These are phyloP conservation scores for roundworm (Caenorhabditis elegans) DNA, from an alignment of 1,140 invertebrate species.

Conservation along the genomic window DNA sequence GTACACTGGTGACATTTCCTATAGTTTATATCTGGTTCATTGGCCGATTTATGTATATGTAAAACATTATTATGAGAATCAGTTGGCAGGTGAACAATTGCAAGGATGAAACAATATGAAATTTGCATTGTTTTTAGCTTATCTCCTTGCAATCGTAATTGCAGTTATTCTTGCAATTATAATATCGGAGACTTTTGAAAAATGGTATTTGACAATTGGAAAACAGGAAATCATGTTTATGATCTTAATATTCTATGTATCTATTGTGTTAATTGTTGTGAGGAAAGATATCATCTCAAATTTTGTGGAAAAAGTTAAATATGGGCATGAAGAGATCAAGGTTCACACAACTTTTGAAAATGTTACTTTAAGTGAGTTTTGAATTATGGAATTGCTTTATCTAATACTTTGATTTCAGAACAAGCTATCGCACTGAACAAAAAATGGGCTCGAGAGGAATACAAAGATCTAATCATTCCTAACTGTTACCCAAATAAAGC, in stretches of 20 bases:
- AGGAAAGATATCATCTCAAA: background rate
- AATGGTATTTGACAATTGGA: conserved; percentile 18
- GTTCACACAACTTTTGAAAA: background rate
- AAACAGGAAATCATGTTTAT: background rate
- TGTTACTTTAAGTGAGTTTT: background rate
- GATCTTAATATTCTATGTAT: background rate
- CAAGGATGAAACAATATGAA: background rate
- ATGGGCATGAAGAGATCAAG: background rate
- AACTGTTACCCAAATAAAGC: conserved; percentile 27
- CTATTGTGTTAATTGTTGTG: background rate
- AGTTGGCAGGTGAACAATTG: background rate
- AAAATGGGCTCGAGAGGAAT: conserved; percentile 21
- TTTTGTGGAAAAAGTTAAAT: background rate
- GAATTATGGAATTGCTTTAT: background rate
- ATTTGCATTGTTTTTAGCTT: conserved; percentile 9
- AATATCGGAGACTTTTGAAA: conserved; percentile 7
- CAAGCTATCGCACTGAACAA: background rate
- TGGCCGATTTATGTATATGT: conserved; percentile 34
- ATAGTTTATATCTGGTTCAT: conserved; percentile 25
- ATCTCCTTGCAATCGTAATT: background rate
- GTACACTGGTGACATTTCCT: conserved; percentile 35
- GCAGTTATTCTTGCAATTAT: background rate
- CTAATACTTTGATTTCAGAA: background rate
- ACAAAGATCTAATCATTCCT: background rate
- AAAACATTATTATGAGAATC: conserved; percentile 15